Percentiles rank a stretch among this genome's conserved stretches.
Evolutionary conservation across 2,888 invertebrate species (phyloP).

Genomic region (Leptinotarsa haldemani): DNA sequence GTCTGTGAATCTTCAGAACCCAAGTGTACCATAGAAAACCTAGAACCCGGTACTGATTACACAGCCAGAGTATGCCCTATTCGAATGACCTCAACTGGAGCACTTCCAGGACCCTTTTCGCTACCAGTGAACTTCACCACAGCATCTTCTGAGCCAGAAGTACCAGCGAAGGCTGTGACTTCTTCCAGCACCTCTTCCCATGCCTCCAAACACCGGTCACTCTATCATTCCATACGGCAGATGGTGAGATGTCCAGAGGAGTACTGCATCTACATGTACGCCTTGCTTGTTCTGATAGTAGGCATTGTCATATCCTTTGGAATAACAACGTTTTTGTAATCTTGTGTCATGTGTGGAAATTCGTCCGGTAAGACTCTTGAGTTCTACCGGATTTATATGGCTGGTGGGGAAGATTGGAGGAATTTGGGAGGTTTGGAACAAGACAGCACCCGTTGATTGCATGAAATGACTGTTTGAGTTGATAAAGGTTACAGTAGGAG

Average conservation of each 20-base stretch:
- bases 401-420: slow-evolving; percentile 10
- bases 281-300: slow-evolving; percentile 64
- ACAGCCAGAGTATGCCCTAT: slow-evolving; percentile 82
- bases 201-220: slow-evolving; percentile 45
- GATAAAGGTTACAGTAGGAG: too few relatives aligned
- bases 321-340: slow-evolving; percentile 55
- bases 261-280: slow-evolving; percentile 68
- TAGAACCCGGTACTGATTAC: slow-evolving; percentile 82
- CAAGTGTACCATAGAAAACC: slow-evolving; percentile 73
- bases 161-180: slow-evolving; percentile 62
- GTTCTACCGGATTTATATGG: background rate
- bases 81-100: slow-evolving; percentile 72
- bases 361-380: background rate
- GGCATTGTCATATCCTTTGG: slow-evolving; percentile 59
- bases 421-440: background rate
- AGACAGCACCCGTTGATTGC: too few relatives aligned
- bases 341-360: slow-evolving; percentile 19
- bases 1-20: slow-evolving; percentile 76
- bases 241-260: slow-evolving; percentile 67
- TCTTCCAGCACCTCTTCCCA: slow-evolving; percentile 48
- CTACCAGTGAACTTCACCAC: slow-evolving; percentile 73
- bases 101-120: slow-evolving; percentile 79
- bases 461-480: too few relatives aligned
- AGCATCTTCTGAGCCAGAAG: slow-evolving; percentile 61
- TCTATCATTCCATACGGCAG: slow-evolving; percentile 50